These are phyloP conservation scores for Diaperis boleti DNA, from an alignment of 2,888 invertebrate genomes.

Conservation along the genomic window DNA sequence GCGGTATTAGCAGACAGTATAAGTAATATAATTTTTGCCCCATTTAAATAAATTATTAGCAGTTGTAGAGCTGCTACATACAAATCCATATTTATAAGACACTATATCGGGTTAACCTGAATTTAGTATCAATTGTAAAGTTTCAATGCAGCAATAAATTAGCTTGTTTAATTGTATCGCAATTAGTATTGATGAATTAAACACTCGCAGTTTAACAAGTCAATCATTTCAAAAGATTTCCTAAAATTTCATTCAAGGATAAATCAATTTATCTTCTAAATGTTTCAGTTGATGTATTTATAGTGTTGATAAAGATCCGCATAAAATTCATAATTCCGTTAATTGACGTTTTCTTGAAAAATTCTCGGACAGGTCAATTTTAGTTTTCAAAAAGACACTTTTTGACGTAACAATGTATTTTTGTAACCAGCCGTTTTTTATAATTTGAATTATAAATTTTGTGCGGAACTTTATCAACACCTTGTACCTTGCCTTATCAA, in stretches of 20 bases:
- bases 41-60: constrained; percentile 47
- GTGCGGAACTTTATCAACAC: too few relatives aligned
- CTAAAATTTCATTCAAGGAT: constrained; percentile 10
- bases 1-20: constrained; percentile 6
- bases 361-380: too few relatives aligned
- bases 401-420: too few relatives aligned
- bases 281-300: constrained; percentile 19
- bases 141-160: constrained; percentile 39
- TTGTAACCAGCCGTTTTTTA: too few relatives aligned
- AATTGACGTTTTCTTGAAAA: too few relatives aligned
- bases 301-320: neutral
- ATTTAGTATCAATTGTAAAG: constrained; percentile 43
- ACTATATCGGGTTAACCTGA: constrained; percentile 49
- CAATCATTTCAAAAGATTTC: neutral
- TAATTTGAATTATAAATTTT: too few relatives aligned
- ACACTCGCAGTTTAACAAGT: too few relatives aligned
- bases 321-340: constrained; percentile 18
- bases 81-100: constrained; percentile 50
- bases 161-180: constrained; percentile 14
- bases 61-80: constrained; percentile 27
- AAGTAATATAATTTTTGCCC: constrained; percentile 46
- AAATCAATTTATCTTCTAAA: constrained; percentile 6
- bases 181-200: too few relatives aligned
- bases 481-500: too few relatives aligned
- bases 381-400: too few relatives aligned